Conservation (phyloP, 1,140 invertebrate genomes). For the Delia radicum region DNA sequence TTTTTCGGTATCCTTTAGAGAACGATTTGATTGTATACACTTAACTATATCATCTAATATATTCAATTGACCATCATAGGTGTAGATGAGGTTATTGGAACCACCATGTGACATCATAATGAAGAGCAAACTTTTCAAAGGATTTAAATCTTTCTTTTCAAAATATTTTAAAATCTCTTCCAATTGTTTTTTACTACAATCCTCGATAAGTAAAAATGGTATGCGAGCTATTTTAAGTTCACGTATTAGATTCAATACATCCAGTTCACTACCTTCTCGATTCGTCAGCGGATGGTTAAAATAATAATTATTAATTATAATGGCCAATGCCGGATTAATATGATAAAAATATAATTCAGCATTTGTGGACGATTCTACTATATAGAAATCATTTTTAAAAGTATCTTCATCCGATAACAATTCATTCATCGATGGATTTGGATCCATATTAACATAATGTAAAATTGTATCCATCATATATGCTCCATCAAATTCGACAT, state of each 20-base stretch:
- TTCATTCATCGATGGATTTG: too few species aligned
- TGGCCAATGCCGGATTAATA: not conserved
- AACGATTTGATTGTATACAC: not conserved
- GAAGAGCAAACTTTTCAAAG: not conserved
- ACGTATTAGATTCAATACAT: not conserved
- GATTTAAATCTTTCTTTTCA: not conserved
- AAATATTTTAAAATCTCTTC: not conserved
- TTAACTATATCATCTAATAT: not conserved
- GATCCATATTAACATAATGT: too few species aligned
- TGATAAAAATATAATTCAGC: not conserved
- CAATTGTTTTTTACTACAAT: not conserved
- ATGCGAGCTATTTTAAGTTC: not conserved
- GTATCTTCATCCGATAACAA: too few species aligned
- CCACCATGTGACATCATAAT: not conserved
- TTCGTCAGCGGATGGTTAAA: not conserved
- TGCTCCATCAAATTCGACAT: too few species aligned
- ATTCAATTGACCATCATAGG: not conserved
- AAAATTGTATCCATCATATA: too few species aligned
- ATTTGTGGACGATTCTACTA: too few species aligned
- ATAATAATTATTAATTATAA: constrained; percentile 2
- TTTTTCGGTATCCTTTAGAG: not conserved
- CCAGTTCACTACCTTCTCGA: not conserved
- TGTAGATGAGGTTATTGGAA: not conserved
- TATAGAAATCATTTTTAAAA: too few species aligned
- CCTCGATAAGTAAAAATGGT: not conserved